Conservation (phyloP, 2,113 vertebrate genomes). For the Glareola pratincola region DNA sequence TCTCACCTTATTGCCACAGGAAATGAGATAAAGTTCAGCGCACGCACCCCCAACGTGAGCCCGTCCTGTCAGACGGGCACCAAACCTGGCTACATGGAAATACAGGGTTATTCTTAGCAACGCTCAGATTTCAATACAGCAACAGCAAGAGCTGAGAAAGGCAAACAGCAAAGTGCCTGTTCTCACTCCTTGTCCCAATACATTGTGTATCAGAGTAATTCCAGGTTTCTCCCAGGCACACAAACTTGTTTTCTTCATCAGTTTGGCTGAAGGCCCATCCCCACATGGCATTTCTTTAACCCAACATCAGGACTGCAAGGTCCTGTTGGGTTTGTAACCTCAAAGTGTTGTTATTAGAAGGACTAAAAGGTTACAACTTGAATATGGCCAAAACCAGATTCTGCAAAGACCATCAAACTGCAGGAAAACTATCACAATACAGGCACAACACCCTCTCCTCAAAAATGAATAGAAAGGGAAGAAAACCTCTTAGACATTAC, state of each 20-base stretch:
- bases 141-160: constrained; percentile 58
- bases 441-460: not conserved
- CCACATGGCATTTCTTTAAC: not conserved
- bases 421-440: not conserved
- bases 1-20: constrained; percentile 32
- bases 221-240: not conserved
- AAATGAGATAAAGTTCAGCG: not conserved
- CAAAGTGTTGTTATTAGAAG: not conserved
- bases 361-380: not conserved
- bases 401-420: not conserved
- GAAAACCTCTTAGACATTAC: not conserved
- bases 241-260: not conserved
- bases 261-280: not conserved
- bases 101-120: constrained; percentile 77
- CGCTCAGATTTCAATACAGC: constrained; percentile 76
- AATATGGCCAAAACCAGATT: not conserved
- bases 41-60: not conserved
- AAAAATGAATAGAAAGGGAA: not conserved
- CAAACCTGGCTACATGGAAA: constrained; percentile 65
- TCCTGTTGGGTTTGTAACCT: not conserved
- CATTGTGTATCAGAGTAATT: not conserved
- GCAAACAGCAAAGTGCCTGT: constrained; percentile 28
- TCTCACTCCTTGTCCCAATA: not conserved
- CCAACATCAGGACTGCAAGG: not conserved
- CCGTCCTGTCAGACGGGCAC: constrained; percentile 28